Base-by-base conservation (phyloP, 2,888 invertebrate species). In the Yponomeuta evonymella region DNA sequence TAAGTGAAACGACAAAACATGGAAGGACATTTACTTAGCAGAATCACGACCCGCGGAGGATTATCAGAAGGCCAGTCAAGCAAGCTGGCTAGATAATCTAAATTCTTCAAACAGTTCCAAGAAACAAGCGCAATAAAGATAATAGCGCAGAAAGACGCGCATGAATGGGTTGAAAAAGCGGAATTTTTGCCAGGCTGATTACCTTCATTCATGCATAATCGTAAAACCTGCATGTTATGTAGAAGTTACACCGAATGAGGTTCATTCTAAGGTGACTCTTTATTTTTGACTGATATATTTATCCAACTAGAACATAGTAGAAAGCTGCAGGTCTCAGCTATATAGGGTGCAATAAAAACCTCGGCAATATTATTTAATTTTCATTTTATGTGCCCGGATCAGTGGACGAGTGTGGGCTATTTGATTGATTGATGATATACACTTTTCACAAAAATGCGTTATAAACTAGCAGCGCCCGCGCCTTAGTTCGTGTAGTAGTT, bases 261-360 rank as follows among this genome's bases (percentile, higher is more conserved):
- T 8, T 58, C 51, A 15, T 58, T 58, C 15, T 58, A 58, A 15
- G 51, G 51, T 58, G 51, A 0, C 51, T 58, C 15, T 43, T 8
- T 43, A 43, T 43, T 43, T 2, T 36, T 36, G 36, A 36, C 3
- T 36, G 36, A 36, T 5, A 36, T 4, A 36, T 1, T 36, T 36
- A 36, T 36, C 2, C 1, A 0, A 0, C 0, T 23, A 23, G 0
- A n/a, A n/a, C n/a, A n/a, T n/a, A n/a, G n/a, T n/a, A n/a, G n/a
- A n/a, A n/a, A n/a, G n/a, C n/a, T n/a, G n/a, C n/a, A n/a, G n/a
- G n/a, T n/a, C n/a, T n/a, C n/a, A n/a, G n/a, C n/a, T n/a, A n/a
- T n/a, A n/a, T n/a, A n/a, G n/a, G n/a, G n/a, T n/a, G n/a, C n/a
- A n/a, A n/a, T n/a, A n/a, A n/a, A n/a, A n/a, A n/a, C n/a, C n/a